phyloP scores from a whole-genome alignment of 2,797 vertebrate species.

The Sebastes diploproa region DNA sequence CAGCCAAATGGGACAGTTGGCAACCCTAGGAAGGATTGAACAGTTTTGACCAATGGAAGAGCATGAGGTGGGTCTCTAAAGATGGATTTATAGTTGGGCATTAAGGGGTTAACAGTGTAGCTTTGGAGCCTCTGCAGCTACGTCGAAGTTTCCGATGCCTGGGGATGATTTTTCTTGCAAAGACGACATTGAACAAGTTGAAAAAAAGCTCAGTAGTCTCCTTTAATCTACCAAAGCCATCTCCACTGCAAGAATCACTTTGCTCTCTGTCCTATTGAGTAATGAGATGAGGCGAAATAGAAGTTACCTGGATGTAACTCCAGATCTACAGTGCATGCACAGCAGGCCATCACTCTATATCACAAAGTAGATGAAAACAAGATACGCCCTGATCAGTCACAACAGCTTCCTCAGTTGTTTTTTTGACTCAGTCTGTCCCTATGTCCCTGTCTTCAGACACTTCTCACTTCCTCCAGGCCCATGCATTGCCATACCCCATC shows the following conservation, averaged over 20 bases:
- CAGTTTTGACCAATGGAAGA: neutral
- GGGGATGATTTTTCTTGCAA: neutral
- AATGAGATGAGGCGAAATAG: neutral
- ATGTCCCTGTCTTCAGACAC: neutral
- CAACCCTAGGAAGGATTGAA: neutral
- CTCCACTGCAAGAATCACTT: neutral
- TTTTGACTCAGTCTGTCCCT: too few relatives aligned
- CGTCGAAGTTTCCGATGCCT: too few relatives aligned
- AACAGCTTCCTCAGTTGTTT: neutral
- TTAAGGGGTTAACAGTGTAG: neutral
- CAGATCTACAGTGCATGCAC: neutral
- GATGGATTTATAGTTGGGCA: neutral
- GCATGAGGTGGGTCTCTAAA: neutral
- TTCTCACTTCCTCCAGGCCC: neutral
- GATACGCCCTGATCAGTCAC: neutral
- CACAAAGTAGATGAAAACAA: too few relatives aligned
- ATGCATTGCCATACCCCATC: neutral
- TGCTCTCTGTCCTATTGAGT: neutral
- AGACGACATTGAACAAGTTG: neutral
- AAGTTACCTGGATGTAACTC: neutral
- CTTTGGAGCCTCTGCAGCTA: neutral
- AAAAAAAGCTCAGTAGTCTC: neutral
- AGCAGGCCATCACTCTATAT: too few relatives aligned
- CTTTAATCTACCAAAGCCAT: neutral
- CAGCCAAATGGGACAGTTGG: too few relatives aligned